Base-by-base conservation (phyloP, 2,888 invertebrate species). In the Drosophila mercatorum region DNA sequence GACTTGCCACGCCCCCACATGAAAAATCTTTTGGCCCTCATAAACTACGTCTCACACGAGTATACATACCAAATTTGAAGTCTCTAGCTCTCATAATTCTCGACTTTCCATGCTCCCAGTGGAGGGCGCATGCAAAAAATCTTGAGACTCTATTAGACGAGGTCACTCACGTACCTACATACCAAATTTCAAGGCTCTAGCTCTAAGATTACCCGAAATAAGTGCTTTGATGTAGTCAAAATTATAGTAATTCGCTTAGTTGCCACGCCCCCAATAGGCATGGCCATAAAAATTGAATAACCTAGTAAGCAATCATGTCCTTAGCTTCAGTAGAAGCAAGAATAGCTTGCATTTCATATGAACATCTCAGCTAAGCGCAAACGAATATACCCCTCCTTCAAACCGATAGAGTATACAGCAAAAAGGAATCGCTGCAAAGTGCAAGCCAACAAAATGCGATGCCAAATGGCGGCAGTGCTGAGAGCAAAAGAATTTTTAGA, bases 401-500 rank as follows among this genome's bases (percentile, higher is more conserved):
- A 11, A 0, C 4, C 12, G 34, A 36, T 4, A 6, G 12, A 12
- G 51, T 12, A 34, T 49, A 14, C 17, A 7, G 7, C 10, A 40
- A 34, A 53, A 12, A 11, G 17, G 40, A 67, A 66, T 44, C 40
- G 44, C 26, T 17, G 26, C 73, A 63, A 59, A 72, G 61, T 67
- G 74, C 74, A 78, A 77, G 79, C 76, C 78, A 77, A 70, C 70
- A 74, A 74, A 69, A 78, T 78, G 76, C 70, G 69, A 75, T 66
- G 78, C 74, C 78, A 74, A 69, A 61, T 70, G 53, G 68, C 63
- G 59, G 43, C 41, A 51, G 31, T 31, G 52, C 49, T 47, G 28
- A 26, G 11, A 43, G 73, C 59, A 63, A 49, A 58, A 56, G 68
- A 66, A 81, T 73, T 90, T 91, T 89, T 88, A 88, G 90, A 90